These are phyloP conservation scores for Malaclemys terrapin DNA, from an alignment of 2,113 vertebrate species.

Conservation along the genomic window DNA sequence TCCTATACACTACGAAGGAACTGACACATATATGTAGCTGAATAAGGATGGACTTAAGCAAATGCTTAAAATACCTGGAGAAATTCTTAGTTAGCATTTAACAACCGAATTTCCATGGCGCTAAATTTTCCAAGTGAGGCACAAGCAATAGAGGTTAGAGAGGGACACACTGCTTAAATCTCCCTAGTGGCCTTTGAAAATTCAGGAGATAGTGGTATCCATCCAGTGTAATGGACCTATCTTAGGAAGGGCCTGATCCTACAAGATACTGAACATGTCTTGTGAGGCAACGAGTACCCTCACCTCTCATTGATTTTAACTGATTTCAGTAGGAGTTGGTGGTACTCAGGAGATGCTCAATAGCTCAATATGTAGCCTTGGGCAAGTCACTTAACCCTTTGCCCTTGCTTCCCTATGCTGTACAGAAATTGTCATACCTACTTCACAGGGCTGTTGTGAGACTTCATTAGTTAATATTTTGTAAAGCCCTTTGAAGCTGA, in stretches of 20 bases:
- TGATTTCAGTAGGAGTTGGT: not conserved
- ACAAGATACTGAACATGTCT: not conserved
- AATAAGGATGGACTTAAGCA: not conserved
- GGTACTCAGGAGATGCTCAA: not conserved
- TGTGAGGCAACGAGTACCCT: not conserved
- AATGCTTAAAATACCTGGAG: not conserved
- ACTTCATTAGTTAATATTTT: conserved; percentile 47
- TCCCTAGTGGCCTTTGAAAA: not conserved
- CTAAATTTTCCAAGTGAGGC: not conserved
- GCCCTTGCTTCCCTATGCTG: not conserved
- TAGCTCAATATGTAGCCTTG: not conserved
- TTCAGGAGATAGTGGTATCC: not conserved
- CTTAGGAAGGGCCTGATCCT: not conserved
- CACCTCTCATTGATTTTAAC: not conserved
- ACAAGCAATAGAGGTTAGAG: not conserved
- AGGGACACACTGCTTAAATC: not conserved
- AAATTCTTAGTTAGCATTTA: fast-evolving
- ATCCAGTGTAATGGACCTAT: not conserved
- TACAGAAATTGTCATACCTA: not conserved
- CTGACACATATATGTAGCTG: not conserved
- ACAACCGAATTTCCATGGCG: not conserved
- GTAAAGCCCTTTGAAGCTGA: conserved; percentile 39
- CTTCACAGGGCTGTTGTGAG: conserved; percentile 30
- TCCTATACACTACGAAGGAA: not conserved
- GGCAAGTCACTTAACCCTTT: not conserved